Percentiles rank a stretch among this genome's conserved stretches.
Conservation (phyloP, 2,888 invertebrate species). For the Standfussiana lucernea region DNA sequence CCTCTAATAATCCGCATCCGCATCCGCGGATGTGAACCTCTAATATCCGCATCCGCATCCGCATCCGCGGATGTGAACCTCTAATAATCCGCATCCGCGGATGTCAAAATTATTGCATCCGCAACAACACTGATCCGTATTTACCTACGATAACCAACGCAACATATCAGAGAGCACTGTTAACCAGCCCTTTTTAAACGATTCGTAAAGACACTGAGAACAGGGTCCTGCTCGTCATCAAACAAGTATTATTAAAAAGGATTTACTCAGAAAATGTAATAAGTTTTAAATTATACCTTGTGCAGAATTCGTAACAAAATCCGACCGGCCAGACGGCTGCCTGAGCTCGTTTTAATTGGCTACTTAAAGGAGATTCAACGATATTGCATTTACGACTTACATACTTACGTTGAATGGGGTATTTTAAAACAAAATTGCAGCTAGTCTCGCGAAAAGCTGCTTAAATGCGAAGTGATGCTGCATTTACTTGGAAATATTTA, state of each 20-base stretch:
- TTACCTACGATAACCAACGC: background rate
- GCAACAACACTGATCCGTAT: no score
- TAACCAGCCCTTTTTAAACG: background rate
- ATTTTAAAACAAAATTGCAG: background rate
- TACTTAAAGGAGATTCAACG: conserved; percentile 9
- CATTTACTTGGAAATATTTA: background rate
- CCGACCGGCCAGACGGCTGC: background rate
- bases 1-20: no score
- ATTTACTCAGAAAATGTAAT: conserved; percentile 34
- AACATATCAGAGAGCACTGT: background rate
- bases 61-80: no score
- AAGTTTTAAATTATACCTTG: background rate
- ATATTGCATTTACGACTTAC: conserved; percentile 5
- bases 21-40: no score
- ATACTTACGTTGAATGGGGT: background rate
- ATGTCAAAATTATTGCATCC: no score
- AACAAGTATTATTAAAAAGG: conserved; percentile 1
- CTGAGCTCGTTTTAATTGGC: conserved; percentile 29
- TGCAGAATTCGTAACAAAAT: conserved; percentile 24
- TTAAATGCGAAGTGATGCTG: background rate
- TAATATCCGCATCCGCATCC: no score
- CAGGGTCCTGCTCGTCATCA: background rate
- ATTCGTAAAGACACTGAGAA: background rate
- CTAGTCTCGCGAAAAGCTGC: background rate
- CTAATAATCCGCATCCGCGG: no score